phyloP scores from a whole-genome alignment of 2,113 vertebrate species.

The Corydoras sp. region DNA sequence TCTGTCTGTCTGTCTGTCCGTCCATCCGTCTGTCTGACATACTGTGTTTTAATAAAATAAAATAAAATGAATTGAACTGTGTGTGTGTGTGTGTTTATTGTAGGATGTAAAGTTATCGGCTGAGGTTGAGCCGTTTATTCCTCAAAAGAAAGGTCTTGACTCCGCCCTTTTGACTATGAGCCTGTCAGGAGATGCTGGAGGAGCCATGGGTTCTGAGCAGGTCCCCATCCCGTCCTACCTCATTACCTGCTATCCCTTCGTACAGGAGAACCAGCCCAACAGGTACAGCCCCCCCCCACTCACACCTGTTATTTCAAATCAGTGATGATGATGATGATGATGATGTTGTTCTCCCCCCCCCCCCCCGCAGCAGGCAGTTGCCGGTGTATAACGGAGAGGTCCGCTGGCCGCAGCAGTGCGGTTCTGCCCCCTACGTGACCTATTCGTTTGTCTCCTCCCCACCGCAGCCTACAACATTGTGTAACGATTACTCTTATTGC shows the following conservation, averaged over 20 bases:
- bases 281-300: slow-evolving; percentile 65
- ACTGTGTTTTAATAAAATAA: not conserved
- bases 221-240: slow-evolving; percentile 94
- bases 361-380: slow-evolving; percentile 74
- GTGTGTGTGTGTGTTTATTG: not conserved
- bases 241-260: slow-evolving; percentile 97
- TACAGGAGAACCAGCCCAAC: slow-evolving; percentile 94
- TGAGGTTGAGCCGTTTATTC: slow-evolving; percentile 96
- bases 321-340: not conserved
- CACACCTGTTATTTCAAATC: not conserved
- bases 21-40: too few species aligned
- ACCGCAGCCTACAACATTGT: slow-evolving; percentile 87
- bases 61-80: not conserved
- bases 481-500: slow-evolving; percentile 90
- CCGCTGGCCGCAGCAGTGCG: slow-evolving; percentile 90
- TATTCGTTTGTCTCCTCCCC: slow-evolving; percentile 88
- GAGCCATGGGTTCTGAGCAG: slow-evolving; percentile 71
- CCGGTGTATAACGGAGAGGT: slow-evolving; percentile 87
- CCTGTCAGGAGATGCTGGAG: slow-evolving; percentile 72
- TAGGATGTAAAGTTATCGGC: slow-evolving; percentile 97
- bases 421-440: slow-evolving; percentile 85
- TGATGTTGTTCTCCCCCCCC: not conserved
- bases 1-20: too few species aligned
- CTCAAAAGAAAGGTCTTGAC: slow-evolving; percentile 91
- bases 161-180: slow-evolving; percentile 85